Conservation (phyloP, 2,797 vertebrate species). For the Artibeus lituratus region DNA sequence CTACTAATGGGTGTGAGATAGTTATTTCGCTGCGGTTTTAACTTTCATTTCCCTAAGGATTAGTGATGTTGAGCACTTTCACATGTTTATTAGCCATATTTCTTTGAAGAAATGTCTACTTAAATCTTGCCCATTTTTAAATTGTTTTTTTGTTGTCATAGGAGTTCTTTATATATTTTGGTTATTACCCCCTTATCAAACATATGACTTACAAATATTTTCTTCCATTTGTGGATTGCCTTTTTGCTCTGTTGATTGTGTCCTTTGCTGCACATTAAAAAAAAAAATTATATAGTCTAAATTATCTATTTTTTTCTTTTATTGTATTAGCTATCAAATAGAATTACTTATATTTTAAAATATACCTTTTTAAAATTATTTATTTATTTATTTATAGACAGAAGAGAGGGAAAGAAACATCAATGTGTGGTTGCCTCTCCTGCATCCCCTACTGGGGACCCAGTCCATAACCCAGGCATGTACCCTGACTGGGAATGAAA, state of each 20-base stretch:
- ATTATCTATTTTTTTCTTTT: neutral
- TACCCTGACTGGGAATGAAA: too few species aligned
- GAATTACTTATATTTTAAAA: neutral
- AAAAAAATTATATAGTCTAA: neutral
- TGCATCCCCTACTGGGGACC: too few species aligned
- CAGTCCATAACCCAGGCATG: too few species aligned
- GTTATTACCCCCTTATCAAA: neutral
- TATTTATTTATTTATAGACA: too few species aligned
- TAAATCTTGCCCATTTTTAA: neutral
- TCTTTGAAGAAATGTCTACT: neutral
- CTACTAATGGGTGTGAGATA: neutral
- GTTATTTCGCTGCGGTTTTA: neutral
- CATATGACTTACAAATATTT: neutral
- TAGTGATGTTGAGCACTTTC: neutral
- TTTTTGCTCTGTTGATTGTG: neutral
- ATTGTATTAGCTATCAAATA: neutral
- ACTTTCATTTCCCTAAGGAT: neutral
- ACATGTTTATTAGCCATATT: neutral
- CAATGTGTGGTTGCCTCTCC: too few species aligned
- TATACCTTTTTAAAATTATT: neutral
- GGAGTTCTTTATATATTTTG: neutral
- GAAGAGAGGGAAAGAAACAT: too few species aligned
- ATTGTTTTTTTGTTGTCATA: neutral
- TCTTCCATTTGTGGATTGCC: neutral
- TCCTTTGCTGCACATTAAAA: neutral